These are phyloP conservation scores for Fundulus diaphanus DNA, from an alignment of 2,797 vertebrate genomes.

Conservation along the genomic window DNA sequence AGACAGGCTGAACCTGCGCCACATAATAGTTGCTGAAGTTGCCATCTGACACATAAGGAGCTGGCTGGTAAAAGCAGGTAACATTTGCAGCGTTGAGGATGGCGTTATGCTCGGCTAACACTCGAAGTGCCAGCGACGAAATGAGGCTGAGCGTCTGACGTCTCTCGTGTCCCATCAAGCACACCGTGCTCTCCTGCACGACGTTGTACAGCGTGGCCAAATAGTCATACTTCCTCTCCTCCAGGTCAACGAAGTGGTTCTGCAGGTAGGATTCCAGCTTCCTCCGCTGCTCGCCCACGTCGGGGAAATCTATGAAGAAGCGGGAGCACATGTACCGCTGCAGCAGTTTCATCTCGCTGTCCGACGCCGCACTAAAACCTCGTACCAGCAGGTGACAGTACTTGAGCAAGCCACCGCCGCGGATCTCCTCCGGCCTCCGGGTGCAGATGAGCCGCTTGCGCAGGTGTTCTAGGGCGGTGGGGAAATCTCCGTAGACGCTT, in stretches of 20 bases:
- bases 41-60: slow-evolving; percentile 93
- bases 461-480: slow-evolving; percentile 94
- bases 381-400: slow-evolving; percentile 98
- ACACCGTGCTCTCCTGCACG: slow-evolving; percentile 98
- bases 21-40: slow-evolving; percentile 99
- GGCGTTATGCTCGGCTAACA: slow-evolving; percentile 94
- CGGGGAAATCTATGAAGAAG: slow-evolving; percentile 99
- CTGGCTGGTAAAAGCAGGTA: slow-evolving; percentile 98
- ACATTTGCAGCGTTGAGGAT: slow-evolving; percentile 96
- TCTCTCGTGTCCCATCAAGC: slow-evolving; percentile 98
- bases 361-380: slow-evolving; percentile 91
- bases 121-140: slow-evolving; percentile 91
- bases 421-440: slow-evolving; percentile 94
- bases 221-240: slow-evolving; percentile 98
- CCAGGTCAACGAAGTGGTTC: slow-evolving; percentile 97
- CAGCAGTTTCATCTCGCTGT: slow-evolving; percentile 91
- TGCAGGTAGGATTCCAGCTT: slow-evolving; percentile 98
- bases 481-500: slow-evolving; percentile 97
- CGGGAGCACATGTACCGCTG: slow-evolving; percentile 99
- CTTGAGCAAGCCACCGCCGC: slow-evolving; percentile 96
- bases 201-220: slow-evolving; percentile 93
- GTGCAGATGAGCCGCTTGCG: slow-evolving; percentile 95
- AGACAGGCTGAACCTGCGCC: slow-evolving; percentile 94
- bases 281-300: slow-evolving; percentile 89
- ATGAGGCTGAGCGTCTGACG: slow-evolving; percentile 96